A percentile compares a stretch with the other conserved stretches of the same genome.
Evolutionary conservation across 2,113 vertebrate genomes (phyloP).

Genomic region (Aspidoscelis tigris): DNA sequence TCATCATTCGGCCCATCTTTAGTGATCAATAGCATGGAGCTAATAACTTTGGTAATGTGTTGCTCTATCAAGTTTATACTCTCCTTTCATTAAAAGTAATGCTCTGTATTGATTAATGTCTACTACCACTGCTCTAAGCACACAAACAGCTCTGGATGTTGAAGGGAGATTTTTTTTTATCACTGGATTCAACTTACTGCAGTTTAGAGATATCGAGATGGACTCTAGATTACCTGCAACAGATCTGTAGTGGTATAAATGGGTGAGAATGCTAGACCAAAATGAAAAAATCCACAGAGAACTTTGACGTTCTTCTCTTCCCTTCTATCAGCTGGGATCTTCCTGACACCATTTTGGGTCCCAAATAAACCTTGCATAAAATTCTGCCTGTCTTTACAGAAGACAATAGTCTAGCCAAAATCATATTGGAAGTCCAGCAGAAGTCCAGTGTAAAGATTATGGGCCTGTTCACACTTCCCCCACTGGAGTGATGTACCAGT

Average conservation of each 20-base stretch:
- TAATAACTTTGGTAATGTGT: constrained; percentile 2
- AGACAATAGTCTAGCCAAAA: too few species aligned
- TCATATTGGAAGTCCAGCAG: too few species aligned
- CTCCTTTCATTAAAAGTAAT: constrained; percentile 5
- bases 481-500: too few species aligned
- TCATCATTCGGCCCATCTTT: background rate
- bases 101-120: constrained; percentile 6
- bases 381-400: too few species aligned
- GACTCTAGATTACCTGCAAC: background rate
- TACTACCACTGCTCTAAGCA: background rate
- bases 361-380: too few species aligned
- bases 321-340: too few species aligned
- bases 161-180: background rate
- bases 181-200: background rate
- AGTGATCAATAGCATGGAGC: background rate
- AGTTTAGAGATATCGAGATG: background rate
- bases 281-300: too few species aligned
- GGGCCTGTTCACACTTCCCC: too few species aligned
- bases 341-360: too few species aligned
- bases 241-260: background rate
- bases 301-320: background rate
- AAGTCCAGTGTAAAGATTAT: too few species aligned
- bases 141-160: background rate
- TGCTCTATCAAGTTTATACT: background rate
- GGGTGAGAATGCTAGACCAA: background rate